phyloP scores from a whole-genome alignment of 2,888 invertebrate genomes.

The Meandrusa payeni region DNA sequence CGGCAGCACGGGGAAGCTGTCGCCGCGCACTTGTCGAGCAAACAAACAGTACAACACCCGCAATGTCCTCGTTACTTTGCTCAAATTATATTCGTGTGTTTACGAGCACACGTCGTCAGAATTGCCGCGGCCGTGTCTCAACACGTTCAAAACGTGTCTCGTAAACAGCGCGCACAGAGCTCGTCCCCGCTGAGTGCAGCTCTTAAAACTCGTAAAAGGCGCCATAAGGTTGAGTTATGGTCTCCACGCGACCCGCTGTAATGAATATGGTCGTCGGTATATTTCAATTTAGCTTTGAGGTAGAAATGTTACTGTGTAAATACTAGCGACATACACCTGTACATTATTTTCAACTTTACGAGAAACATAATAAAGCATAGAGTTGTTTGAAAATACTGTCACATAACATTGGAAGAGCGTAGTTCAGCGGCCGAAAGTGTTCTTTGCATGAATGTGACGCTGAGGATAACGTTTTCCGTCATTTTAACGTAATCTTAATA shows the following conservation, averaged over 20 bases:
- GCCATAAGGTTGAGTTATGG: constrained; percentile 70
- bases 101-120: constrained; percentile 23
- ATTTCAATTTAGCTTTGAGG: constrained; percentile 62
- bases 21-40: background rate
- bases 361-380: accelerated
- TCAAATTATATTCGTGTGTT: constrained; percentile 3
- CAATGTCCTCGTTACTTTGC: constrained; percentile 1
- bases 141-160: constrained; percentile 32
- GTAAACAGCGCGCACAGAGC: constrained; percentile 32
- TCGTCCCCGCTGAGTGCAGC: constrained; percentile 47
- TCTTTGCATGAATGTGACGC: constrained; percentile 19
- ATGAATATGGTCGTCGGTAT: constrained; percentile 73
- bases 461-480: constrained; percentile 14
- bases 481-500: constrained; percentile 19
- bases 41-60: background rate
- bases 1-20: too few species aligned
- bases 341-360: background rate
- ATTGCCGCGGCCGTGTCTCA: constrained; percentile 12
- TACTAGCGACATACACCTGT: constrained; percentile 2
- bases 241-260: constrained; percentile 53
- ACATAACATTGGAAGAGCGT: constrained; percentile 8
- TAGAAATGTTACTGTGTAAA: constrained; percentile 47
- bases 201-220: constrained; percentile 70
- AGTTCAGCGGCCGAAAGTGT: constrained; percentile 13
- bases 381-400: background rate